These are phyloP conservation scores for Spermophilus dauricus DNA, from an alignment of 2,113 vertebrate species.

Conservation along the genomic window DNA sequence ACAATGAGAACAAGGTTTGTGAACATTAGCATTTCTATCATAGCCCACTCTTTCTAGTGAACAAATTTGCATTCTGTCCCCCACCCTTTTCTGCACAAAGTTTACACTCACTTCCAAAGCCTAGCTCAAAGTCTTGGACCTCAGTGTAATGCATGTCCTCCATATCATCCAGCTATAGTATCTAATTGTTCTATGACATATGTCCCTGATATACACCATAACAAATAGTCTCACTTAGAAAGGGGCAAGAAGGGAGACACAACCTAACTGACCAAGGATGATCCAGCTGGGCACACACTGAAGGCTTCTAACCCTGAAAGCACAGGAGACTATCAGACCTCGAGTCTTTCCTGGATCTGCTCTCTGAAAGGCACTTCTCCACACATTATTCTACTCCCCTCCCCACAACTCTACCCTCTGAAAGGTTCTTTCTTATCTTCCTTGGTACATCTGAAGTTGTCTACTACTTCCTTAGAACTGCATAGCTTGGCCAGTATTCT, in stretches of 20 bases:
- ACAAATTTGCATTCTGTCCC: not conserved
- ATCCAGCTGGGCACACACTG: not conserved
- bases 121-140: not conserved
- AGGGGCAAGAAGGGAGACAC: not conserved
- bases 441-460: not conserved
- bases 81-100: not conserved
- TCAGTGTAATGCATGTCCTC: not conserved
- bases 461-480: not conserved
- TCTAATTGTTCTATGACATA: not conserved
- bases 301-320: not conserved
- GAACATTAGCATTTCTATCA: not conserved
- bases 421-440: not conserved
- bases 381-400: not conserved
- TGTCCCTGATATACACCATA: not conserved
- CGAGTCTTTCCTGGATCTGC: not conserved
- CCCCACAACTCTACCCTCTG: rapidly evolving
- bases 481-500: not conserved
- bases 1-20: not conserved
- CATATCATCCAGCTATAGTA: not conserved
- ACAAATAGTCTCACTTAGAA: not conserved
- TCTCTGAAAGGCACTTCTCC: not conserved
- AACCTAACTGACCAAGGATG: not conserved
- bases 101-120: not conserved
- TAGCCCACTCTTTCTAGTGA: not conserved
- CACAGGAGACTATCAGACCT: no score